Percentiles rank a stretch among this genome's conserved stretches.
phyloP scores from a whole-genome alignment of 2,888 invertebrate genomes.

The Dioctria rufipes region DNA sequence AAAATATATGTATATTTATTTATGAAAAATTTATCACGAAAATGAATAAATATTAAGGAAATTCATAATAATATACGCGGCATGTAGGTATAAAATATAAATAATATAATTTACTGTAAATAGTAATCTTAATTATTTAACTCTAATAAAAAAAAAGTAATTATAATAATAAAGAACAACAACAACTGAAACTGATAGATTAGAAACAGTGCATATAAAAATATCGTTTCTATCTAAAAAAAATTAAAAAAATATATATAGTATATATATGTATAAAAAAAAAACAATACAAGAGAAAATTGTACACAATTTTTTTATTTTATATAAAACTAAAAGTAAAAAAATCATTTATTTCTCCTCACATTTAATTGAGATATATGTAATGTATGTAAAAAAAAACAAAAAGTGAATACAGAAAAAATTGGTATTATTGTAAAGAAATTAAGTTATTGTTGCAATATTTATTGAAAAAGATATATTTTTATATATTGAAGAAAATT shows the following conservation, averaged over 20 bases:
- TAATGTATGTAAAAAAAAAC: conserved; percentile 14
- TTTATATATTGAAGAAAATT: conserved; percentile 46
- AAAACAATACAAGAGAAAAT: neutral
- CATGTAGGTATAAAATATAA: neutral
- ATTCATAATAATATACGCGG: conserved; percentile 3
- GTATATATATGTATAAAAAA: neutral
- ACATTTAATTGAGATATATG: conserved; percentile 27
- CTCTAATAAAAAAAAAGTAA: too few relatives aligned
- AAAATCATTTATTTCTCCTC: conserved; percentile 21
- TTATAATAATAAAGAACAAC: neutral
- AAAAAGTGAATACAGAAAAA: conserved; percentile 8
- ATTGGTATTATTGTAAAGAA: conserved; percentile 50
- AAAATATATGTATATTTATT: conserved; percentile 32
- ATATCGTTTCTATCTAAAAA: neutral
- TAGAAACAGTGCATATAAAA: conserved; percentile 30
- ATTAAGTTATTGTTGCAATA: conserved; percentile 51
- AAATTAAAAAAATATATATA: neutral
- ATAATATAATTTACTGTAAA: conserved; percentile 2
- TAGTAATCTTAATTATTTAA: neutral
- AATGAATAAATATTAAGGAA: conserved; percentile 10
- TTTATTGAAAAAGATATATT: conserved; percentile 48
- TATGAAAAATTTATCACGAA: conserved; percentile 31
- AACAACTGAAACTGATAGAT: conserved; percentile 45
- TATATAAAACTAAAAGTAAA: conserved; percentile 6
- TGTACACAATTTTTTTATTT: too few relatives aligned